Conservation (phyloP, 2,888 invertebrate species). For the Timema podura region DNA sequence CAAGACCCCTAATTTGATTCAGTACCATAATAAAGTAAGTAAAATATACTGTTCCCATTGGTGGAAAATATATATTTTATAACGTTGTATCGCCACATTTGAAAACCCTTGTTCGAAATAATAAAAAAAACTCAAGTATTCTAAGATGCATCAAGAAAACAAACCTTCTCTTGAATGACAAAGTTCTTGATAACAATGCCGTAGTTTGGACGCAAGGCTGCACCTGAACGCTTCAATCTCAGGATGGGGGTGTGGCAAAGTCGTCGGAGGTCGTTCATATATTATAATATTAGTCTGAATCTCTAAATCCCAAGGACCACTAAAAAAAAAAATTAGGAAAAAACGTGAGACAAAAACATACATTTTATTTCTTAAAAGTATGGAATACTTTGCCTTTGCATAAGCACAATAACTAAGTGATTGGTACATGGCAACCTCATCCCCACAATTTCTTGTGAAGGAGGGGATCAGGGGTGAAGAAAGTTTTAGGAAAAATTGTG, state of each 20-base stretch:
- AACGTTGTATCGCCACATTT: neutral
- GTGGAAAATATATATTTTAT: neutral
- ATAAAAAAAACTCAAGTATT: neutral
- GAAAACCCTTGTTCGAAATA: slow-evolving; percentile 8
- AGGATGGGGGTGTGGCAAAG: slow-evolving; percentile 88
- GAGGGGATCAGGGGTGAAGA: no score
- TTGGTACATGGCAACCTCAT: no score
- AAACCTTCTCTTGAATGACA: slow-evolving; percentile 84
- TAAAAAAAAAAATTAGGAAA: slow-evolving; percentile 36
- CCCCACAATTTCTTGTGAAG: no score
- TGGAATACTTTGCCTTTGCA: no score
- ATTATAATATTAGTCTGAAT: slow-evolving; percentile 88
- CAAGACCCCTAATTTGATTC: no score
- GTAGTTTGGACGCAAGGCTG: slow-evolving; percentile 73
- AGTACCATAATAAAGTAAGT: no score
- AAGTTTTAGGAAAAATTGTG: no score
- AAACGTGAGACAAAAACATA: slow-evolving; percentile 1
- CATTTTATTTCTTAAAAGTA: neutral
- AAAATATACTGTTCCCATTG: neutral
- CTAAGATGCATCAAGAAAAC: neutral
- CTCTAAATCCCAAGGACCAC: slow-evolving; percentile 93
- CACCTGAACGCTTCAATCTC: slow-evolving; percentile 87
- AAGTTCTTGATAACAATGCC: slow-evolving; percentile 89
- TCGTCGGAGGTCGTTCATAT: slow-evolving; percentile 78
- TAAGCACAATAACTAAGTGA: no score